Percentiles rank a stretch among this genome's conserved stretches.
phyloP scores from a whole-genome alignment of 2,113 vertebrate species.

The Oreotrochilus melanogaster region DNA sequence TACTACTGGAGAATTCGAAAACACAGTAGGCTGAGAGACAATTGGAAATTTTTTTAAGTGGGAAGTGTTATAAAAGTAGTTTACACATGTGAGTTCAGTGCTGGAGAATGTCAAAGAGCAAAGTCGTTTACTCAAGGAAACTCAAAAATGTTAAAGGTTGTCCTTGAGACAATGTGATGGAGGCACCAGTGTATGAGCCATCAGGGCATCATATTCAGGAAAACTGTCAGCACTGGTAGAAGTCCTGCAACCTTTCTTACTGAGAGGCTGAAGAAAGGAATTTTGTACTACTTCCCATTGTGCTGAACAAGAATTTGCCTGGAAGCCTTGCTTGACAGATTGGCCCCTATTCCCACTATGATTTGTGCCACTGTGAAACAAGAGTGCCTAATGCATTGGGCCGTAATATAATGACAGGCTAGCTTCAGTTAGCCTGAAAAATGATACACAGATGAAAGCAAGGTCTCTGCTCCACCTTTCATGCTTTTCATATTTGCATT shows the following conservation, averaged over 20 bases:
- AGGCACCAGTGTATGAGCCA: slow-evolving; percentile 40
- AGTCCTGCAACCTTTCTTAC: slow-evolving; percentile 61
- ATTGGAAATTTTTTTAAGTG: not conserved
- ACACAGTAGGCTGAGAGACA: not conserved
- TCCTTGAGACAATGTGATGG: slow-evolving; percentile 52
- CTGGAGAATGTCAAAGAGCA: not conserved
- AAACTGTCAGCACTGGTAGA: slow-evolving; percentile 69
- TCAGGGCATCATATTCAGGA: slow-evolving; percentile 49
- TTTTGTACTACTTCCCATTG: slow-evolving; percentile 78
- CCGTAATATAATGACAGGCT: slow-evolving; percentile 84
- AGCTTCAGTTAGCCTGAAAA: slow-evolving; percentile 82
- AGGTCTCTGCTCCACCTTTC: slow-evolving; percentile 85
- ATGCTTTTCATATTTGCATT: slow-evolving; percentile 88
- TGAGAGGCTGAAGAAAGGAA: slow-evolving; percentile 23
- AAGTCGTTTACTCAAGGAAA: not conserved
- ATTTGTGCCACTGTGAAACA: slow-evolving; percentile 81
- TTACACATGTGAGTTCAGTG: not conserved
- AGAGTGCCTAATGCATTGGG: slow-evolving; percentile 81
- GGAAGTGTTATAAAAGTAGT: not conserved
- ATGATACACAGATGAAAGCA: slow-evolving; percentile 88
- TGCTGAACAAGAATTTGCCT: slow-evolving; percentile 83
- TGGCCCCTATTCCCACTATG: slow-evolving; percentile 75
- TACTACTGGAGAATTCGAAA: not conserved
- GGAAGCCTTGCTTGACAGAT: slow-evolving; percentile 85
- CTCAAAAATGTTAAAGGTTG: slow-evolving; percentile 38